These are phyloP conservation scores for Melanchra persicariae DNA, from an alignment of 2,888 invertebrate species.

Conservation along the genomic window DNA sequence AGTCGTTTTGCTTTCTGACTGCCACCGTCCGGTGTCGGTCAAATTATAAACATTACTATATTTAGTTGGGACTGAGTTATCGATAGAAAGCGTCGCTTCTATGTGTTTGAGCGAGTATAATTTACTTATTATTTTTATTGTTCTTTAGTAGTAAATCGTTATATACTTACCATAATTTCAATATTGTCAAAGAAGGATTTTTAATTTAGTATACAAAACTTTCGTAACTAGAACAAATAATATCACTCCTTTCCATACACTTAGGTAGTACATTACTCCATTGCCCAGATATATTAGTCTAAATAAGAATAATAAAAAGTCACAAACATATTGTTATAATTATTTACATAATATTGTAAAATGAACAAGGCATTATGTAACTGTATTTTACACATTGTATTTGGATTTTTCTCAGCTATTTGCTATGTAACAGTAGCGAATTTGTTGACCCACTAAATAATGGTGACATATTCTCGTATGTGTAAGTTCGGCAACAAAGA, in stretches of 20 bases:
- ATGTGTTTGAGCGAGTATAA: conserved; percentile 17
- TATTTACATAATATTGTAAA: conserved; percentile 33
- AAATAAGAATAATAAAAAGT: conserved; percentile 5
- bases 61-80: conserved; percentile 65
- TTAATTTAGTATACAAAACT: not conserved
- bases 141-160: not conserved
- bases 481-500: not conserved
- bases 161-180: not conserved
- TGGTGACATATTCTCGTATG: conserved; percentile 12
- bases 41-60: conserved; percentile 78
- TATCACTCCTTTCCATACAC: not conserved
- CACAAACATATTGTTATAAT: conserved; percentile 12
- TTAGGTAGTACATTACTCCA: not conserved
- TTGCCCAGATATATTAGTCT: not conserved
- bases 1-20: conserved; percentile 87
- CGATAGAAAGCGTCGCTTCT: conserved; percentile 74
- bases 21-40: conserved; percentile 62
- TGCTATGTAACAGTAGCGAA: conserved; percentile 25
- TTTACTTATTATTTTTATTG: conserved; percentile 10
- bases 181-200: not conserved
- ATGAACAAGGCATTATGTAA: conserved; percentile 37
- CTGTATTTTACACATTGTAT: conserved; percentile 36
- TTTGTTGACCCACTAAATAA: conserved; percentile 51
- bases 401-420: conserved; percentile 32
- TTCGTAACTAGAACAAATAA: not conserved